Percentiles rank a stretch among this genome's conserved stretches.
Evolutionary conservation across 2,113 vertebrate species (phyloP).

Genomic region (Coturnix japonica): DNA sequence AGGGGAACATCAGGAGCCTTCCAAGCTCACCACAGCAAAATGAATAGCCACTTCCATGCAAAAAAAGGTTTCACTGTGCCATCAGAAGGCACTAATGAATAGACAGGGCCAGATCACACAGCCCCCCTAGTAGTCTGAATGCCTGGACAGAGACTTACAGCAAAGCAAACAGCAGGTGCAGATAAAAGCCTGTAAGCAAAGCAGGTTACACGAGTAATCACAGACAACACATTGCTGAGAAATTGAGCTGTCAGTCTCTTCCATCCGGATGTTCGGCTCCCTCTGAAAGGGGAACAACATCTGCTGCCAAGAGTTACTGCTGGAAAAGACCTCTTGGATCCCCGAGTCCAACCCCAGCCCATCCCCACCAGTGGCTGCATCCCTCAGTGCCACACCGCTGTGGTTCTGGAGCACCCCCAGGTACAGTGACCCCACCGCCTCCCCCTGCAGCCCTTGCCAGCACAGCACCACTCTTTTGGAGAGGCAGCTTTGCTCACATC

Average conservation of each 20-base stretch:
- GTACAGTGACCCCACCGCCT: no score
- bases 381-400: no score
- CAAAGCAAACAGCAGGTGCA: neutral
- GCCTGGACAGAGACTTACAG: constrained; percentile 1
- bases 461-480: no score
- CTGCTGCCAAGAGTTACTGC: neutral
- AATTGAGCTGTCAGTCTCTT: constrained; percentile 36
- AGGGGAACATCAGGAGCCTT: neutral
- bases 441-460: no score
- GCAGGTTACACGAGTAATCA: neutral
- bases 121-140: neutral
- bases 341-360: no score
- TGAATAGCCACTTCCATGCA: constrained; percentile 44
- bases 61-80: constrained; percentile 23
- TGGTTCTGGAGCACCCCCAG: no score
- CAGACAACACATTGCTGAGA: constrained; percentile 21
- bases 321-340: no score
- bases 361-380: no score
- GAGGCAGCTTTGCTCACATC: no score
- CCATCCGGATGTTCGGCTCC: neutral
- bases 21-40: constrained; percentile 1
- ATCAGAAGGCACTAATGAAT: constrained; percentile 40
- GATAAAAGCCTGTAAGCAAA: constrained; percentile 39
- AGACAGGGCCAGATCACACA: neutral
- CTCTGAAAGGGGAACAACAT: neutral